These are phyloP conservation scores for Microctonus aethiopoides DNA, from an alignment of 2,888 invertebrate species.

Conservation along the genomic window DNA sequence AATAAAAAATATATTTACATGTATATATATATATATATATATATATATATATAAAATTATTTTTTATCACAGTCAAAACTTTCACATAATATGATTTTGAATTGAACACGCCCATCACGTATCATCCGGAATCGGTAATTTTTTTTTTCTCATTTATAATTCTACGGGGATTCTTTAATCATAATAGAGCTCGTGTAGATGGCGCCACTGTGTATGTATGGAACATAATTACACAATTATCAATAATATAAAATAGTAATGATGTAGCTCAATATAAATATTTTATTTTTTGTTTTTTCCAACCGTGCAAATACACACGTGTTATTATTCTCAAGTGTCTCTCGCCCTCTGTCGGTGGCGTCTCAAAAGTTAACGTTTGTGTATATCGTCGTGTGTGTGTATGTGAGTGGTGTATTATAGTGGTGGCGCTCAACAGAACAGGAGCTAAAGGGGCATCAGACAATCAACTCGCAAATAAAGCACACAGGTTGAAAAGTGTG, in stretches of 20 bases:
- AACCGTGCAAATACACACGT: conserved; percentile 27
- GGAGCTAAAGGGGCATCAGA: not conserved
- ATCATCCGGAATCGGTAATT: conserved; percentile 44
- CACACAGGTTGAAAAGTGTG: not conserved
- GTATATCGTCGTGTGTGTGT: not conserved
- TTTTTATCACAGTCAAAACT: conserved; percentile 28
- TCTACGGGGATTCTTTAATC: conserved; percentile 55
- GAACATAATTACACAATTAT: too few relatives aligned
- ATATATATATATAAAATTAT: too few relatives aligned
- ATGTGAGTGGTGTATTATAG: too few relatives aligned
- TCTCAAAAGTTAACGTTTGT: conserved; percentile 26
- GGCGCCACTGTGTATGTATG: conserved; percentile 54
- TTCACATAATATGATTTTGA: conserved; percentile 59
- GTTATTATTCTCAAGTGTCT: conserved; percentile 22
- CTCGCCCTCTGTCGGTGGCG: conserved; percentile 35
- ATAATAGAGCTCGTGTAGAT: conserved; percentile 52
- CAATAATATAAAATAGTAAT: conserved; percentile 45
- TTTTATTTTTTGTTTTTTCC: not conserved
- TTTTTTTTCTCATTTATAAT: not conserved
- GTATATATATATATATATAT: not conserved
- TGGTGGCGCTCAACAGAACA: too few relatives aligned
- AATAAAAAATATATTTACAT: conserved; percentile 7
- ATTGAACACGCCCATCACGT: conserved; percentile 61
- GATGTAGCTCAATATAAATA: not conserved
- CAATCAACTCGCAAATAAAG: not conserved